phyloP scores from a whole-genome alignment of 2,113 vertebrate species.

The Cyanoderma ruficeps region DNA sequence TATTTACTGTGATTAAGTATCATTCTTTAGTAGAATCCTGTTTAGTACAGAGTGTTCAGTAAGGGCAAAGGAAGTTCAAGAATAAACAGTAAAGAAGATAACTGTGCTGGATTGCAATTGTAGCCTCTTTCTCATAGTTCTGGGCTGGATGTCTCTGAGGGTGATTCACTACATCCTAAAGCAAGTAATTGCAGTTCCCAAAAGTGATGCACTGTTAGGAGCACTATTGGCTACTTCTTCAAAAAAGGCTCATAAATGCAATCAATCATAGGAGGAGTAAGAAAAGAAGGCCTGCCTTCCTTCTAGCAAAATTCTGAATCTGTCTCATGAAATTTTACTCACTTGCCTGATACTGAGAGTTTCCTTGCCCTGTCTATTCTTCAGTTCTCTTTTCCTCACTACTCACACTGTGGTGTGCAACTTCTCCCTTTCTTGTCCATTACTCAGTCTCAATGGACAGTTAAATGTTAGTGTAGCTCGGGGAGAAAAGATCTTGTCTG shows the following conservation, averaged over 20 bases:
- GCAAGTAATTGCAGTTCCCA: neutral
- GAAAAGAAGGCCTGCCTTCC: neutral
- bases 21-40: neutral
- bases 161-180: neutral
- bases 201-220: neutral
- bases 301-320: neutral
- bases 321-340: neutral
- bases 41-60: neutral
- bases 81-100: neutral
- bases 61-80: neutral
- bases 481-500: neutral
- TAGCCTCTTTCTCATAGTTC: neutral
- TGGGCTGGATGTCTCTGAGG: neutral
- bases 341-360: neutral
- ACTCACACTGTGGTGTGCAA: neutral
- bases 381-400: neutral
- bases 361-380: neutral
- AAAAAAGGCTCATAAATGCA: neutral
- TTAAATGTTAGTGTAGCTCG: conserved; percentile 4
- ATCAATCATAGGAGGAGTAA: neutral
- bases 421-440: neutral
- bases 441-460: neutral
- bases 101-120: neutral
- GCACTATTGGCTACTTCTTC: neutral
- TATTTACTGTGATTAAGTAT: neutral